Evolutionary conservation across 2,797 vertebrate genomes (phyloP).

Genomic region (Rhinoraja longicauda): DNA sequence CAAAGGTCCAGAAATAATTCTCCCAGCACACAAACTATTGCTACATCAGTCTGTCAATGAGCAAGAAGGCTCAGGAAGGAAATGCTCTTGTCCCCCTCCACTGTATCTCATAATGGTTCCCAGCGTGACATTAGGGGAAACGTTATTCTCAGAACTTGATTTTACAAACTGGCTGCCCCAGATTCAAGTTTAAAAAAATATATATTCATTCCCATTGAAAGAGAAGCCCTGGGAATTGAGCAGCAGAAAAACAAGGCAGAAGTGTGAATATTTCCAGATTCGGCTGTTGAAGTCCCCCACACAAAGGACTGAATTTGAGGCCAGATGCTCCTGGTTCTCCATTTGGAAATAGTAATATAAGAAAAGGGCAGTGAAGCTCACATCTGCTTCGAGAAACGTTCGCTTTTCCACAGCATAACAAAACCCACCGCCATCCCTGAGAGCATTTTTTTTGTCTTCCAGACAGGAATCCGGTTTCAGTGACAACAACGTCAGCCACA

Average conservation of each 20-base stretch:
- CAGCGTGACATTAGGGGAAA: background rate
- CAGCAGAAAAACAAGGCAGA: background rate
- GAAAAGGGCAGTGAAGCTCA: background rate
- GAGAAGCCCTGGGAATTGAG: slow-evolving; percentile 1
- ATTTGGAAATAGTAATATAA: background rate
- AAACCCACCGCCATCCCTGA: background rate
- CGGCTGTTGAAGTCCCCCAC: background rate
- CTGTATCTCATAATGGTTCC: background rate
- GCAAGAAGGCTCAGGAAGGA: background rate
- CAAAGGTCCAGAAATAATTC: background rate
- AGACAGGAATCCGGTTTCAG: background rate
- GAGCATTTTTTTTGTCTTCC: background rate
- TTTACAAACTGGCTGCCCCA: background rate
- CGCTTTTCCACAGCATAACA: background rate
- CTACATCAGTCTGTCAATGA: background rate
- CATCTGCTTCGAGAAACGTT: background rate
- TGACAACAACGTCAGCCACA: background rate
- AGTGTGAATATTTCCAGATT: background rate
- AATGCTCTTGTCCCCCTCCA: background rate
- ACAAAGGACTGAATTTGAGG: background rate
- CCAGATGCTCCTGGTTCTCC: background rate
- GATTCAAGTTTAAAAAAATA: too few species aligned
- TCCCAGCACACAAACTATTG: background rate
- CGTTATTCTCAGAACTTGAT: background rate
- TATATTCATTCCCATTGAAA: background rate